Evolutionary conservation across 2,888 invertebrate genomes (phyloP).

Genomic region (Drosophila ezoana): DNA sequence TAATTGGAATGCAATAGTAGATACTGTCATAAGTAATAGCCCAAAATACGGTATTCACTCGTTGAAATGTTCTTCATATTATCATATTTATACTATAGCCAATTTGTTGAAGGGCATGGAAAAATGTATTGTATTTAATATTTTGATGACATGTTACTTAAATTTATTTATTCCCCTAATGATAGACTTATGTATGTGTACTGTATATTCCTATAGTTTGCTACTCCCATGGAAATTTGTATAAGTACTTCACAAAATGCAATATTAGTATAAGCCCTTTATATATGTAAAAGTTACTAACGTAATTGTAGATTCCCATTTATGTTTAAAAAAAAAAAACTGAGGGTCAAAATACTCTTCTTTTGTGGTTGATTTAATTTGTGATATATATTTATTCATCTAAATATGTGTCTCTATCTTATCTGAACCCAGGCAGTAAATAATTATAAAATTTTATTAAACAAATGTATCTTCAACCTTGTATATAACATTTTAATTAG

Average conservation of each 20-base stretch:
- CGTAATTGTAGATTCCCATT: slow-evolving; percentile 30
- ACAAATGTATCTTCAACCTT: slow-evolving; percentile 9
- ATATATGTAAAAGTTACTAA: slow-evolving; percentile 28
- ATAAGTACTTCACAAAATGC: slow-evolving; percentile 53
- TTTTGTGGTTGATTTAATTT: slow-evolving; percentile 36
- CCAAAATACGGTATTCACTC: slow-evolving; percentile 77
- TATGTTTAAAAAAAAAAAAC: slow-evolving; percentile 17
- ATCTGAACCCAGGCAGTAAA: slow-evolving; percentile 1
- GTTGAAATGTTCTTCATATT: slow-evolving; percentile 44
- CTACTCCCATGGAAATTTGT: slow-evolving; percentile 41
- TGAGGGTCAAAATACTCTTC: slow-evolving; percentile 19
- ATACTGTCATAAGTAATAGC: slow-evolving; percentile 37
- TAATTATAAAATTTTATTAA: not conserved
- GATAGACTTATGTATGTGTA: slow-evolving; percentile 45
- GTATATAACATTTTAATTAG: slow-evolving; percentile 30
- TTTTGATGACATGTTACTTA: slow-evolving; percentile 56
- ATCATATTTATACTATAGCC: slow-evolving; percentile 56
- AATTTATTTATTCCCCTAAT: slow-evolving; percentile 74
- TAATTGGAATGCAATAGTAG: slow-evolving; percentile 8
- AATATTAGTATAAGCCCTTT: slow-evolving; percentile 50
- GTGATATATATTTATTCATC: slow-evolving; percentile 56
- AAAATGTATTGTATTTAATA: slow-evolving; percentile 41
- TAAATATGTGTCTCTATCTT: slow-evolving; percentile 31
- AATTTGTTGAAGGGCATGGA: slow-evolving; percentile 50
- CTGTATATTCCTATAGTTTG: slow-evolving; percentile 69